Evolutionary conservation across 2,888 invertebrate species (phyloP).

Genomic region (Limenitis camilla): DNA sequence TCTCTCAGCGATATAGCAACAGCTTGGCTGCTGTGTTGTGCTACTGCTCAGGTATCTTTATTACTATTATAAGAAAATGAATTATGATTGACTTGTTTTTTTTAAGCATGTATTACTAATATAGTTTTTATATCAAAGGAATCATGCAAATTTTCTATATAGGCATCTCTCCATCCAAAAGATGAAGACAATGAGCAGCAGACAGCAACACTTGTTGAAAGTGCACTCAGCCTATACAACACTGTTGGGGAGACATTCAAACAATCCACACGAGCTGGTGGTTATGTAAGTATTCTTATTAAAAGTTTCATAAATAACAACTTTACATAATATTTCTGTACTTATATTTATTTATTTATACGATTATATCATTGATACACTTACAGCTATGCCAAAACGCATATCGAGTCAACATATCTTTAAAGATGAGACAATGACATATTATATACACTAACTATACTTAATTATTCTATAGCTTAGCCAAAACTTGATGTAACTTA

Average conservation of each 20-base stretch:
- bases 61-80: background rate
- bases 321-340: too few species aligned
- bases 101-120: background rate
- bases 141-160: slow-evolving; percentile 1
- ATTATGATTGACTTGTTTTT: background rate
- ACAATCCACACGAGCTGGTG: slow-evolving; percentile 89
- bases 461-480: too few species aligned
- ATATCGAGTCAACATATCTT: too few species aligned
- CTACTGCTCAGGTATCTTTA: slow-evolving; percentile 77
- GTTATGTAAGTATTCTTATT: slow-evolving; percentile 80
- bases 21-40: slow-evolving; percentile 84
- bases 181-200: slow-evolving; percentile 89
- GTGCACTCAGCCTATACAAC: slow-evolving; percentile 89
- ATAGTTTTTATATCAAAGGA: background rate
- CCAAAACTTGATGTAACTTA: too few species aligned
- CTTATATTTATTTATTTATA: too few species aligned
- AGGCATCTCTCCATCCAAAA: slow-evolving; percentile 69
- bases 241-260: slow-evolving; percentile 86
- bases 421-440: too few species aligned
- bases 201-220: slow-evolving; percentile 89
- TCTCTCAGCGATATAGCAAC: slow-evolving; percentile 88
- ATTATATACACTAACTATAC: too few species aligned
- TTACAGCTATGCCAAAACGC: too few species aligned
- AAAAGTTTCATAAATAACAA: too few species aligned
- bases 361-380: too few species aligned